phyloP scores from a whole-genome alignment of 2,888 invertebrate genomes.

The Acheta domesticus region DNA sequence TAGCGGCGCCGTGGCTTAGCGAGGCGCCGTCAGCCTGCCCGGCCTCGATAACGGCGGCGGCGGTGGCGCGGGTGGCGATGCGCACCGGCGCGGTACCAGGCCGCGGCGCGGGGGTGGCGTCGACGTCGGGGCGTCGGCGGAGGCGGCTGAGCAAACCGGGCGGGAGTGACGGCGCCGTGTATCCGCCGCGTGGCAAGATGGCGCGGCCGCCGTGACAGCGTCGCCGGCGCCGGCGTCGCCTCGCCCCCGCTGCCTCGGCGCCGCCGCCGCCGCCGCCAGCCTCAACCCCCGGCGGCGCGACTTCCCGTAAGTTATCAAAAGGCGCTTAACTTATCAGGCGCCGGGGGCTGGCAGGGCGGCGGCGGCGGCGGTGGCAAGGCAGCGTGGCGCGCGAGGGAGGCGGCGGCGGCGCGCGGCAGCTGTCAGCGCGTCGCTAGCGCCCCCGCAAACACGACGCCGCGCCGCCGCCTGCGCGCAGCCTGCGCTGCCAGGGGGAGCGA shows the following conservation, averaged over 20 bases:
- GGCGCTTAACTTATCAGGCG: slow-evolving; percentile 34
- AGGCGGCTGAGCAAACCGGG: background rate
- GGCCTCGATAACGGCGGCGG: background rate
- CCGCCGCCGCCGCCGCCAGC: background rate
- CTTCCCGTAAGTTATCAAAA: slow-evolving; percentile 32
- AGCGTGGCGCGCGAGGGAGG: background rate
- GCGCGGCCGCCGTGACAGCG: background rate
- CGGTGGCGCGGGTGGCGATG: background rate
- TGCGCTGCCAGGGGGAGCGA: background rate
- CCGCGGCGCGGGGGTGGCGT: background rate
- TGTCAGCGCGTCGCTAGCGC: background rate
- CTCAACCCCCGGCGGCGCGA: background rate
- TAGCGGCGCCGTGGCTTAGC: too few relatives aligned
- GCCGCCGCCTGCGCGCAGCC: background rate
- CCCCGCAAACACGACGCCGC: background rate
- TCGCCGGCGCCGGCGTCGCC: background rate
- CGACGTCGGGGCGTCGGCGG: background rate
- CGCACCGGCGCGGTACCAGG: background rate
- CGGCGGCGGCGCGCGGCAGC: background rate
- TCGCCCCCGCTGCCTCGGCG: background rate
- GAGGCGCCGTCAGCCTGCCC: background rate
- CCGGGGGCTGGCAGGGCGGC: background rate
- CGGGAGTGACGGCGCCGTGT: background rate
- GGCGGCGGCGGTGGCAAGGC: background rate
- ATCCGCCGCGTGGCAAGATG: slow-evolving; percentile 1